Evolutionary conservation across 1,140 invertebrate genomes (phyloP).

Genomic region (Lasaia peninsularis): DNA sequence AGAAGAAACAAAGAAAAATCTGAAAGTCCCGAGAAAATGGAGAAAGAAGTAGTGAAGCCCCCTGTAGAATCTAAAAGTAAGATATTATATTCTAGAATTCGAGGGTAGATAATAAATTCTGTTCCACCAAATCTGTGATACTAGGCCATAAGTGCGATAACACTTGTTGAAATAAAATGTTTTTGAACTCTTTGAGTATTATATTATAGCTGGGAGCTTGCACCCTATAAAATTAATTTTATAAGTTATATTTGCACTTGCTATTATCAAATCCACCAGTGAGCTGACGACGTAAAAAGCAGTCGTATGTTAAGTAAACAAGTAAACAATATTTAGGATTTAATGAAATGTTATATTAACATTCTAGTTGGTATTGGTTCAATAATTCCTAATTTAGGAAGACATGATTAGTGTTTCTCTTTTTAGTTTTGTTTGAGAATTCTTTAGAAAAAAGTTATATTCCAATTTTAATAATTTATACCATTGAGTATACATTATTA

Average conservation of each 20-base stretch:
- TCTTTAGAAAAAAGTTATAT: no score
- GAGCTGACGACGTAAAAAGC: not conserved
- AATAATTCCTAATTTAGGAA: no score
- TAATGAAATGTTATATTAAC: no score
- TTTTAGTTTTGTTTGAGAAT: no score
- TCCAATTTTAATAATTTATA: no score
- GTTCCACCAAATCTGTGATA: constrained; percentile 46
- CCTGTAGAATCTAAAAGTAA: constrained; percentile 61
- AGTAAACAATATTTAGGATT: no score
- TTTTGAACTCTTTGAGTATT: constrained; percentile 9
- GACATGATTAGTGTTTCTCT: no score
- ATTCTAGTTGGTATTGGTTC: no score
- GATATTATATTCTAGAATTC: constrained; percentile 50
- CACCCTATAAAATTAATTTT: constrained; percentile 1
- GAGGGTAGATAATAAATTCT: constrained; percentile 30
- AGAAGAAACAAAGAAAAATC: constrained; percentile 79
- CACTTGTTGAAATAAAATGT: constrained; percentile 10
- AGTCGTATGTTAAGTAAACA: no score
- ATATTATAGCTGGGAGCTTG: constrained; percentile 11
- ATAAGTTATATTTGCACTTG: not conserved
- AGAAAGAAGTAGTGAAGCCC: constrained; percentile 22
- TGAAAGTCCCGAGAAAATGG: constrained; percentile 67
- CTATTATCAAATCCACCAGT: not conserved
- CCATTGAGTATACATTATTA: no score
- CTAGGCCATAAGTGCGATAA: constrained; percentile 30